A percentile compares a stretch with the other conserved stretches of the same genome.
phyloP scores from a whole-genome alignment of 2,888 invertebrate species.

The Sepioteuthis lessoniana region DNA sequence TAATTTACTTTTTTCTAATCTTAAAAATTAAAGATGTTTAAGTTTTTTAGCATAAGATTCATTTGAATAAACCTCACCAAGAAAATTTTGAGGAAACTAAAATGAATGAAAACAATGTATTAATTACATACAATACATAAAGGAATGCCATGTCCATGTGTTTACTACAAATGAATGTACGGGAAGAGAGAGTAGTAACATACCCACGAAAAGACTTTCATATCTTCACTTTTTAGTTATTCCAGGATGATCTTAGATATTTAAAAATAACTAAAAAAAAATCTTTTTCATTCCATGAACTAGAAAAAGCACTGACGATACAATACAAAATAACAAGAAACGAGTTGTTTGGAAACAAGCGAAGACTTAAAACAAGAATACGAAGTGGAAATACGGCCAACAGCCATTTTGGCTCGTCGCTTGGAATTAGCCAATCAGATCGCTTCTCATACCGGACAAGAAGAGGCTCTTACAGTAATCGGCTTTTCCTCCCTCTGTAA shows the following conservation, averaged over 20 bases:
- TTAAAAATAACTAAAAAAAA: neutral
- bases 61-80: no score
- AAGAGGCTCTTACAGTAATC: neutral
- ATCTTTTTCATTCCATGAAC: neutral
- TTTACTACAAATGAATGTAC: no score
- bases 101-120: no score
- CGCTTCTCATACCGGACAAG: neutral
- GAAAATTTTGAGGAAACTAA: no score
- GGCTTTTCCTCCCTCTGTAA: neutral
- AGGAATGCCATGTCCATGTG: no score
- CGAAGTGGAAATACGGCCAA: no score
- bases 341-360: neutral
- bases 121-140: no score
- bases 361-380: neutral
- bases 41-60: no score
- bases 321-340: neutral
- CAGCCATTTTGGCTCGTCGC: neutral
- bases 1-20: no score
- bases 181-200: neutral
- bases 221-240: neutral
- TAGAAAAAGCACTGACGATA: neutral
- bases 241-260: neutral
- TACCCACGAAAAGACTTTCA: constrained; percentile 33
- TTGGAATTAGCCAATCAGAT: neutral
- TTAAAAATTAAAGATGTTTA: no score